Percentiles rank a stretch among this genome's conserved stretches.
phyloP scores from a whole-genome alignment of 2,888 invertebrate species.

The Clepsis dumicolana region DNA sequence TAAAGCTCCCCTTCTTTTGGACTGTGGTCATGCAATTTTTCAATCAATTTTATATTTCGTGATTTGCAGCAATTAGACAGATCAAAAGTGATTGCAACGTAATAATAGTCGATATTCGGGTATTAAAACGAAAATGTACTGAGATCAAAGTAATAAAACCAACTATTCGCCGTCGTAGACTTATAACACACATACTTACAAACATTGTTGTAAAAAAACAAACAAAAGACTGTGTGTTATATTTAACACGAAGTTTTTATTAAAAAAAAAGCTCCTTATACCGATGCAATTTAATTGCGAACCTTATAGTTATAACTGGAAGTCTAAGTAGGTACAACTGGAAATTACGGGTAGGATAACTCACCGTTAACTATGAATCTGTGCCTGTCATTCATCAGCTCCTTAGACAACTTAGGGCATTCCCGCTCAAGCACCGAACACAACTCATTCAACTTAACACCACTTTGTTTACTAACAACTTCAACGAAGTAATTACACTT shows the following conservation, averaged over 20 bases:
- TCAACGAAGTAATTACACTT: constrained; percentile 88
- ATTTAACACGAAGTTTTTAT: too few species aligned
- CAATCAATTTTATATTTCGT: constrained; percentile 70
- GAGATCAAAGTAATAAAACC: background rate
- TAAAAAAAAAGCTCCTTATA: too few species aligned
- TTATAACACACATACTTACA: too few species aligned
- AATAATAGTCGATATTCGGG: constrained; percentile 19
- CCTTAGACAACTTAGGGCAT: constrained; percentile 88
- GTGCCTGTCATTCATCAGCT: constrained; percentile 87
- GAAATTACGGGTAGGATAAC: too few species aligned
- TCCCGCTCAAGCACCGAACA: constrained; percentile 87
- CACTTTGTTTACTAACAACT: constrained; percentile 87
- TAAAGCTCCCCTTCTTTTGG: constrained; percentile 65
- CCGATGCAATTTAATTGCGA: too few species aligned
- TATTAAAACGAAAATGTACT: background rate
- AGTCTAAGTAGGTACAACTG: too few species aligned
- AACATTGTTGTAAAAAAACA: too few species aligned
- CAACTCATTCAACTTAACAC: constrained; percentile 87
- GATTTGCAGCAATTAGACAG: constrained; percentile 52
- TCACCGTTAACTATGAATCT: constrained; percentile 80
- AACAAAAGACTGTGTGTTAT: too few species aligned
- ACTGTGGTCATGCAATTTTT: constrained; percentile 78
- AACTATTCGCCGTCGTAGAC: too few species aligned
- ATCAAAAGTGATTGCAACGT: constrained; percentile 6
- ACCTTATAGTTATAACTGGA: too few species aligned